Evolutionary conservation across 2,888 invertebrate species (phyloP), one percentile per base, ranked within the genome.

Genomic region (Entomobrya multifasciata): DNA sequence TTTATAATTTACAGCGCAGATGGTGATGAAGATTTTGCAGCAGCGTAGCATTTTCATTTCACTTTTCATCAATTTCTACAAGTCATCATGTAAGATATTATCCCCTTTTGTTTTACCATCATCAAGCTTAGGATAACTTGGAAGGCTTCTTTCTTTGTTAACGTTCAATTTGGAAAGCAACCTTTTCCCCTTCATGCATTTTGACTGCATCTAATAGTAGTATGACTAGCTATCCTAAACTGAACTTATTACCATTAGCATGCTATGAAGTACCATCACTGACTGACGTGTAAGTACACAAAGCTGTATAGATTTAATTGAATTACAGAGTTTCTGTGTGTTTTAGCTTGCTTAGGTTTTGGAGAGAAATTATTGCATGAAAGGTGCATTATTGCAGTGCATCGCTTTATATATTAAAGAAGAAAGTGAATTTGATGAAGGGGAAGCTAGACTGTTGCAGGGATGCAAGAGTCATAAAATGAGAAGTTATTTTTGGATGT

Each of bases 401-500:
- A 47, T 15, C 44, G 44, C 47, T 36, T 65, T 44, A 15, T 27
- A 30, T 27, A 78, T 62, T 25, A 36, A 4, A 22, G 44, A 20
- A n/a, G 30, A 13, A 27, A 49, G 52, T 17, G 30, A 30, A 13
- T 15, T 6, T 52, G 8, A 17, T 27, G 47, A 70, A 70, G 70
- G 70, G 57, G 65, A 70, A 20, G 41, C 44, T 41, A 10, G 2
- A 36, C 8, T 15, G 36, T 22, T 47, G 47, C 22, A n/a, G 25
- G 27, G 15, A 55, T 41, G n/a, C 30, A 30, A 41, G 20, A 67
- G 44, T 67, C 79, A 67, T 80, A 80, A 80, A 47, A 78, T 47
- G 25, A 47, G 20, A 80, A 52, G 17, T 80, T 72, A 74, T 74
- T 74, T 74, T 52, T 74, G 74, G 11, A 80, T 80, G 70, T 80